Percentiles rank a stretch among this genome's conserved stretches.
Evolutionary conservation across 2,797 vertebrate species (phyloP).

Genomic region (Novumbra hubbsi): DNA sequence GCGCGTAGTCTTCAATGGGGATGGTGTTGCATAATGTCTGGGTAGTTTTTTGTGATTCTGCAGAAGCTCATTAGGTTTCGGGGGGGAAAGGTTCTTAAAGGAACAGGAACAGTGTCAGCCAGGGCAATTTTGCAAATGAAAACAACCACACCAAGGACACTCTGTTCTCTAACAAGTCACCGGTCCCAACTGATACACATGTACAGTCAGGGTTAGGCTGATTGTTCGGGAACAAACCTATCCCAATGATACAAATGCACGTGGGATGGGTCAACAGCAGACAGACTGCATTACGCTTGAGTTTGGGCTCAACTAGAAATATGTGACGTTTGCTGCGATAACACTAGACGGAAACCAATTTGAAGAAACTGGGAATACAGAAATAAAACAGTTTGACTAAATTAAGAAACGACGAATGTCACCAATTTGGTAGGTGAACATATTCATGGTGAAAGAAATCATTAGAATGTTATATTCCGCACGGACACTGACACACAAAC

Average conservation of each 20-base stretch:
- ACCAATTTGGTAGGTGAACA: too few species aligned
- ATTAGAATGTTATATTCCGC: too few species aligned
- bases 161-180: not conserved
- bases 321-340: too few species aligned
- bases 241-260: constrained; percentile 1
- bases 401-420: too few species aligned
- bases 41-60: not conserved
- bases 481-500: constrained; percentile 50
- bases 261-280: not conserved
- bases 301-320: too few species aligned
- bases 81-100: not conserved
- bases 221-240: too few species aligned
- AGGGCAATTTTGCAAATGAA: not conserved
- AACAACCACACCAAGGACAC: not conserved
- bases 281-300: too few species aligned
- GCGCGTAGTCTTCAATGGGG: not conserved
- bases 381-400: too few species aligned
- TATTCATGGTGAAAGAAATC: too few species aligned
- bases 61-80: not conserved
- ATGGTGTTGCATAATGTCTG: not conserved
- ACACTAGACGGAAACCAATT: too few species aligned
- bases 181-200: not conserved
- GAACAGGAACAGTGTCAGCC: not conserved
- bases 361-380: too few species aligned
- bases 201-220: not conserved